phyloP scores from a whole-genome alignment of 2,797 vertebrate genomes.

The Pangasius macronema region DNA sequence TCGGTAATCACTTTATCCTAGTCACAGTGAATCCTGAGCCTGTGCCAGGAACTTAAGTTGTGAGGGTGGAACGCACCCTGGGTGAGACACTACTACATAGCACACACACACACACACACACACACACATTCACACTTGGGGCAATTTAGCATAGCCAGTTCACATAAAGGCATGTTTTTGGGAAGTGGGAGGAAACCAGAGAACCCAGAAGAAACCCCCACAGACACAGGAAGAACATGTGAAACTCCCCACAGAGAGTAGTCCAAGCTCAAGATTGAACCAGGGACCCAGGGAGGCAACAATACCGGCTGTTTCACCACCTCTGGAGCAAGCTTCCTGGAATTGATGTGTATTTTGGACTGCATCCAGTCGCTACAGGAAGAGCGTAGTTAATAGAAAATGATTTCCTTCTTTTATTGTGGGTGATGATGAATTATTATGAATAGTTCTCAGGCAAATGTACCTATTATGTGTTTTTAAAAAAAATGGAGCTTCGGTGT shows the following conservation, averaged over 20 bases:
- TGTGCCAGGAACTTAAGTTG: not conserved
- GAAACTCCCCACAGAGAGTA: not conserved
- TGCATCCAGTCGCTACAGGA: not conserved
- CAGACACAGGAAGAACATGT: not conserved
- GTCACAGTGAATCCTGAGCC: not conserved
- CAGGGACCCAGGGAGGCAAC: not conserved
- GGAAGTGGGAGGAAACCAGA: not conserved
- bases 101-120: not conserved
- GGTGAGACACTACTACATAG: not conserved
- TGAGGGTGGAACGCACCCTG: not conserved
- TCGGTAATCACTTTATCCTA: not conserved
- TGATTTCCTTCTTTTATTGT: not conserved
- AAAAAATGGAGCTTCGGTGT: not conserved
- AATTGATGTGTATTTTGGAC: not conserved
- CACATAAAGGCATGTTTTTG: not conserved
- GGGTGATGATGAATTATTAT: not conserved
- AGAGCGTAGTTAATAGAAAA: not conserved
- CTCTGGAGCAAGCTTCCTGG: not conserved
- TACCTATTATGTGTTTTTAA: not conserved
- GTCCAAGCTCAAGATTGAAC: not conserved
- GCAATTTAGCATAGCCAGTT: not conserved
- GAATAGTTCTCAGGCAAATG: not conserved
- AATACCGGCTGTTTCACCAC: not conserved
- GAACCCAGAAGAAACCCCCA: not conserved
- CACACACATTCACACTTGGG: not conserved